Conservation (phyloP, 2,113 vertebrate species). For the Bettongia penicillata region DNA sequence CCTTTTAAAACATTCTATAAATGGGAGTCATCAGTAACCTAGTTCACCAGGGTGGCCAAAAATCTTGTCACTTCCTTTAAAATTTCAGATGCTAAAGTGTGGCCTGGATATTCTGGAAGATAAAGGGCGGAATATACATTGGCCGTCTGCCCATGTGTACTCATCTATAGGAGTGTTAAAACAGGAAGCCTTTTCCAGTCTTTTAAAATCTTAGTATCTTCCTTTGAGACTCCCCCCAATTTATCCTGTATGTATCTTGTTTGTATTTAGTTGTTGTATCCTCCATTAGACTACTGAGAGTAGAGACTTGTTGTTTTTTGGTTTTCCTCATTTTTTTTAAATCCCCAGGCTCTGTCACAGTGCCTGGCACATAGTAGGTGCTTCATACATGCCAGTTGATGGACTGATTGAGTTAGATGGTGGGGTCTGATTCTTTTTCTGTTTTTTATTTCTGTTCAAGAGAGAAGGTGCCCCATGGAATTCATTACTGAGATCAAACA, state of each 20-base stretch:
- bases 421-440: background rate
- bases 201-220: background rate
- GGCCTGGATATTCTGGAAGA: background rate
- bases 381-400: background rate
- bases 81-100: background rate
- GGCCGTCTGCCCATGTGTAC: background rate
- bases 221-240: background rate
- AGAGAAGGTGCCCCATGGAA: background rate
- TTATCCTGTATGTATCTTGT: background rate
- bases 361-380: background rate
- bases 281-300: background rate
- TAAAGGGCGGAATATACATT: background rate
- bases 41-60: background rate
- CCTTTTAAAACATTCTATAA: background rate
- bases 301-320: background rate
- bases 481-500: slow-evolving; percentile 22
- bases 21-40: background rate
- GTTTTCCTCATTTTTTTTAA: background rate
- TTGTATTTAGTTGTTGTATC: background rate
- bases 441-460: background rate
- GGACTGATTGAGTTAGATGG: background rate
- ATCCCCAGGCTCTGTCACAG: background rate
- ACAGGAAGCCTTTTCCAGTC: background rate
- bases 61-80: background rate
- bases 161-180: background rate